Percentiles rank a stretch among this genome's conserved stretches.
These are phyloP conservation scores for Rousettus madagascariensis DNA, from an alignment of 2,797 vertebrate species.

Conservation along the genomic window DNA sequence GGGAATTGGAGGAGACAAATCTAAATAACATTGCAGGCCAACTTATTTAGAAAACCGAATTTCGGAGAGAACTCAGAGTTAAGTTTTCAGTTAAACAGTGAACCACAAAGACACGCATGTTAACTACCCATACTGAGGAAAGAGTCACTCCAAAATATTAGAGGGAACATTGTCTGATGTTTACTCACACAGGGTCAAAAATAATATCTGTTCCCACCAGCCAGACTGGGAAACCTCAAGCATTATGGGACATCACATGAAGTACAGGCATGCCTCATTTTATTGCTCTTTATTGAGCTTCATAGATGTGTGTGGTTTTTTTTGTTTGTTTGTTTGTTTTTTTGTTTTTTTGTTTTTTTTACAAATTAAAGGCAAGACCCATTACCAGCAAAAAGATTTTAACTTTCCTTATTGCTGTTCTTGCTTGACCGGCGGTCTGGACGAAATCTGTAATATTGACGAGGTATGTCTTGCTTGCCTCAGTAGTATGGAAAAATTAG, in stretches of 20 bases:
- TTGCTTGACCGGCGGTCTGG: too few relatives aligned
- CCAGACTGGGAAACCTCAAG: neutral
- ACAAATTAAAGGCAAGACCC: too few relatives aligned
- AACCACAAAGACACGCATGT: neutral
- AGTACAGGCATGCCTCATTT: too few relatives aligned
- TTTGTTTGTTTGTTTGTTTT: too few relatives aligned
- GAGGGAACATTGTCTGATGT: neutral
- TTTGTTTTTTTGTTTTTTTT: too few relatives aligned
- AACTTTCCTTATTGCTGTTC: too few relatives aligned
- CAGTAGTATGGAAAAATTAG: fast-evolving
- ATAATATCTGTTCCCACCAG: neutral
- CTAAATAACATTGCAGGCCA: neutral
- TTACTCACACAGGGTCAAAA: neutral
- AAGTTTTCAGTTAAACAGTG: neutral
- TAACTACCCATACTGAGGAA: neutral
- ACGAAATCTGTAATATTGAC: too few relatives aligned
- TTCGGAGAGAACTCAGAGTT: neutral
- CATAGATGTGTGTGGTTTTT: too few relatives aligned
- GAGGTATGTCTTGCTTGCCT: neutral
- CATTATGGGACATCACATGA: neutral
- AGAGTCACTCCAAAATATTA: neutral
- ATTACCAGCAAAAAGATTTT: too few relatives aligned
- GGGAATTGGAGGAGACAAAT: neutral
- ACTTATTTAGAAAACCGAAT: neutral
- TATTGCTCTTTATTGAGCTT: too few relatives aligned